Base-by-base conservation (phyloP, 2,113 vertebrate species). In the Megaleporinus macrocephalus region DNA sequence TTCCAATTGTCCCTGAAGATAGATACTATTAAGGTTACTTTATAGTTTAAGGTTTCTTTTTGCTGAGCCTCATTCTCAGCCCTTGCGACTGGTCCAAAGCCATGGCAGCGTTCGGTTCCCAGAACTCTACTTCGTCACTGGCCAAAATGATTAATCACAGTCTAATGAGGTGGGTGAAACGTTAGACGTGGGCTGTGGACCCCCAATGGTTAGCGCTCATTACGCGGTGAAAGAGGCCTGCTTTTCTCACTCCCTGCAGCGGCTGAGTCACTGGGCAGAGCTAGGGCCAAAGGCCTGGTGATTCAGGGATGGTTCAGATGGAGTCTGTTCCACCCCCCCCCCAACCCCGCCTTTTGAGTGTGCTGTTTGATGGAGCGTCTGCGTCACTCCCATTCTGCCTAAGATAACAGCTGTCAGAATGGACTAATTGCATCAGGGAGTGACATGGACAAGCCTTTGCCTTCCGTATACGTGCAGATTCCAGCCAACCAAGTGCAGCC, bases 401-500 rank as follows among this genome's bases (percentile, higher is more conserved):
- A 86, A 91, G 90, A 93, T 92, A 92, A 91, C 90, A 90, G 89
- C 86, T 85, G 85, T 92, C 90, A 90, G 87, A 88, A 73, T 86
- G 87, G 85, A 89, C 79, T 87, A 92, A 92, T 91, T 91, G 79
- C 87, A 85, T 80, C 33, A 74, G 55, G 69, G 80, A 77, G 76
- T 76, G 73, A 84, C 82, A 51, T 20, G 26, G 66, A 41, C 51
- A 82, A 26, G 29, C 20, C 24, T 59, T 73, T 44, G 12, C 20
- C 27, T 51, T 61, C 20, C 30, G 29, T 62, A 72, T 78, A 41
- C 30, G 11, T 73, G 62, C 55, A 75, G 55, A 82, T 78, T 87
- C 68, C 55, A 66, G 73, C 73, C 77, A 78, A 76, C 61, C 27
- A n/a, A 36, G 29, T 51, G 22, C 27, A 49, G 49, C 59, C 44